Percentiles rank a stretch among this genome's conserved stretches.
Conservation (phyloP, 2,888 invertebrate genomes). For the Lordiphosa fenestrarum region DNA sequence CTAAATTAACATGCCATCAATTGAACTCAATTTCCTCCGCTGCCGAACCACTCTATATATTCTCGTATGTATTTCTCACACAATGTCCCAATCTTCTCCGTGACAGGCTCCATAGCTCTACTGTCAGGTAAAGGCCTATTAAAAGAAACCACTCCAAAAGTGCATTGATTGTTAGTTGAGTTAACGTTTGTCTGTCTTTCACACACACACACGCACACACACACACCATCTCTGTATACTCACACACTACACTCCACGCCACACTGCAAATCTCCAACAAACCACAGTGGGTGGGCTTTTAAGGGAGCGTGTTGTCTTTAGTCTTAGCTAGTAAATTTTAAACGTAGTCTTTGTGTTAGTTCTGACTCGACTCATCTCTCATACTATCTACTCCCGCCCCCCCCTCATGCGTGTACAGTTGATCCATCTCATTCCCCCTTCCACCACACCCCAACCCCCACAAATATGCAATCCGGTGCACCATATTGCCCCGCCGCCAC, state of each 20-base stretch:
- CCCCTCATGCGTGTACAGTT: too few species aligned
- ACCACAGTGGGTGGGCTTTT: neutral
- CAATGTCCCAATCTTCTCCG: slow-evolving; percentile 55
- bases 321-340: slow-evolving; percentile 7
- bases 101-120: slow-evolving; percentile 78
- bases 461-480: slow-evolving; percentile 53
- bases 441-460: too few species aligned
- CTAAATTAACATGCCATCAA: slow-evolving; percentile 57
- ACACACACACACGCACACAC: slow-evolving; percentile 14
- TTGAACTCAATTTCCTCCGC: slow-evolving; percentile 15
- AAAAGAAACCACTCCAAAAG: slow-evolving; percentile 29
- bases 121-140: slow-evolving; percentile 80
- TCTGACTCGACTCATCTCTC: slow-evolving; percentile 11
- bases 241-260: slow-evolving; percentile 3
- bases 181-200: slow-evolving; percentile 68
- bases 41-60: slow-evolving; percentile 19
- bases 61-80: slow-evolving; percentile 24
- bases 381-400: too few species aligned
- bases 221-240: slow-evolving; percentile 13
- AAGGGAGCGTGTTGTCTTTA: slow-evolving; percentile 6
- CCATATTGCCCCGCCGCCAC: slow-evolving; percentile 7
- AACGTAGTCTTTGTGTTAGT: slow-evolving; percentile 8
- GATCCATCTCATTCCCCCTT: slow-evolving; percentile 21
- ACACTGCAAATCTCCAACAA: slow-evolving; percentile 1
- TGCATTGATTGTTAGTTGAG: slow-evolving; percentile 68